A percentile compares a stretch with the other conserved stretches of the same genome.
Evolutionary conservation across 1,140 invertebrate genomes (phyloP).

Genomic region (Drosophila elegans): DNA sequence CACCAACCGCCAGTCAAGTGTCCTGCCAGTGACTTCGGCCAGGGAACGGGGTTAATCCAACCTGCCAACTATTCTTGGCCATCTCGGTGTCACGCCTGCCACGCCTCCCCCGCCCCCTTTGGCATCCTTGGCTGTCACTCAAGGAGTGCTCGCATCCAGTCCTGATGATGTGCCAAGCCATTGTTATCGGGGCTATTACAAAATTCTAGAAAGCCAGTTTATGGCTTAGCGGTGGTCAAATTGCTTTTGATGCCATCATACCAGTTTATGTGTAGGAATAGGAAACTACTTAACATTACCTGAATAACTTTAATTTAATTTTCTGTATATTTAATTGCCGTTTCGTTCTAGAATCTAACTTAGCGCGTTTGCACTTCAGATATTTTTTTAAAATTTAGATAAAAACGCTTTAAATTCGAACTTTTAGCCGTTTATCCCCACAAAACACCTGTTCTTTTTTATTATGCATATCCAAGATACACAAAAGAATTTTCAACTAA

Average conservation of each 20-base stretch:
- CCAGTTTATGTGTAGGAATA: conserved; percentile 2
- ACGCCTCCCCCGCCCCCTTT: neutral
- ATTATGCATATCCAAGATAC: conserved; percentile 53
- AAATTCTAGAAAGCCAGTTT: conserved; percentile 54
- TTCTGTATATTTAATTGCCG: too few species aligned
- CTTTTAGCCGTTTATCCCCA: neutral
- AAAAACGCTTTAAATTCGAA: neutral
- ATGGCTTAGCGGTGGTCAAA: conserved; percentile 53
- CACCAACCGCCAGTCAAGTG: conserved; percentile 48
- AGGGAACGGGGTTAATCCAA: conserved; percentile 47
- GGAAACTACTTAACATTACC: conserved; percentile 8
- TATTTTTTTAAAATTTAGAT: too few species aligned
- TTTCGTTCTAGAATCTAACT: too few species aligned
- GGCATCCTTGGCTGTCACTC: conserved; percentile 33
- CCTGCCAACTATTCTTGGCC: conserved; percentile 36
- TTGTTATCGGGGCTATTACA: conserved; percentile 72
- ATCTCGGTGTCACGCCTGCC: conserved; percentile 27
- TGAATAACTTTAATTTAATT: too few species aligned
- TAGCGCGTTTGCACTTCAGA: too few species aligned
- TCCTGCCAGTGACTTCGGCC: conserved; percentile 40
- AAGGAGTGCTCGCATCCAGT: conserved; percentile 20
- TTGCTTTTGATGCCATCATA: conserved; percentile 48
- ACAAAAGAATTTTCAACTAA: conserved; percentile 44
- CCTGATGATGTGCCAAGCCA: conserved; percentile 39
- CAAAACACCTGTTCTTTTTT: conserved; percentile 16